Base-by-base conservation (phyloP, 2,797 vertebrate species). In the Thunnus albacares region DNA sequence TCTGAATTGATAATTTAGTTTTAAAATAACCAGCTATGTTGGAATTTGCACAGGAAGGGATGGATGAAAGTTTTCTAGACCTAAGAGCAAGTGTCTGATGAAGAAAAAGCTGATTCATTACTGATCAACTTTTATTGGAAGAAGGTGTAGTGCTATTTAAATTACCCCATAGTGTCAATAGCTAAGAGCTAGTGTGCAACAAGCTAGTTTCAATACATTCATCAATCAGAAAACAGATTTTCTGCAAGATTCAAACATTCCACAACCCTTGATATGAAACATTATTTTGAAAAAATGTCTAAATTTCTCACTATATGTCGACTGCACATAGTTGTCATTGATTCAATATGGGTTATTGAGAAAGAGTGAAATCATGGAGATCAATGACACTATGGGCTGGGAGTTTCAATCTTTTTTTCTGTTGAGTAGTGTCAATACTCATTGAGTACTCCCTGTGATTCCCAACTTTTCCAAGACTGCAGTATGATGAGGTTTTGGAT, bases 141-240 rank as follows among this genome's bases (percentile, higher is more conserved):
- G 64, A 71, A 9, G 41, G 24, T 62, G 58, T 77, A 60, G 76
- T 87, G 71, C 55, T 78, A 78, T 79, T 79, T 62, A 17, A 84
- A 53, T 0, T 5, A 64, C 63, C 65, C 33, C 3, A 62, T n/a
- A 49, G n/a, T 62, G 22, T 66, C 43, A 7, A 14, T 77, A 81
- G 85, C 62, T 76, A 47, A 66, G 24, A 63, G 57, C 62, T 66
- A 28, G 3, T 78, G 80, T 78, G 85, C 69, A 81, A 75, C 17
- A 65, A 30, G 35, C 51, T 69, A 47, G 28, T 80, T 74, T 82
- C 51, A 67, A 51, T 80, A 88, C 79, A 86, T 86, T 80, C 79
- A 86, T 82, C 33, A 67, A 69, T 82, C 30, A 75, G 26, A 58
- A 58, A 78, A 47, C 7, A 14, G 12, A 1, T 55, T 43, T 22